Base-by-base conservation (phyloP, 2,113 vertebrate species). In the Numida meleagris region DNA sequence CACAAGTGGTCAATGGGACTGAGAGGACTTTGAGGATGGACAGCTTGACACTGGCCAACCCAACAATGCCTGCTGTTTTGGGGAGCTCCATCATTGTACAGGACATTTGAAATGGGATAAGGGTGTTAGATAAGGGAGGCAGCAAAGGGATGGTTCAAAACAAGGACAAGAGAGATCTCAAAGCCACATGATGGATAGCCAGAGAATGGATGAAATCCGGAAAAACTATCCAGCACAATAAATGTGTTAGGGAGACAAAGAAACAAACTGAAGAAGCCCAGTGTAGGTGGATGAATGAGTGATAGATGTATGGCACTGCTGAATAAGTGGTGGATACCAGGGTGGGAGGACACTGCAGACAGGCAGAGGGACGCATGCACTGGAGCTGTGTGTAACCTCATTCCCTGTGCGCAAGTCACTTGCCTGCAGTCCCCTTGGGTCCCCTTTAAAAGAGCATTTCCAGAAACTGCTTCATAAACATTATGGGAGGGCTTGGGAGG, bases 401-500 rank as follows among this genome's bases (percentile, higher is more conserved):
- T 79, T 77, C 71, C 68, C 5, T 1, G 1, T 38, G 38, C 40
- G 42, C 3, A 0, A 90, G 46, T 79, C 75, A 48, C 48, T 91
- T 53, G 42, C 79, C n/a, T 57, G 31, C 55, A 20, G 14, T 42
- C 31, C 88, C 72, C 73, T 34, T 17, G 66, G 46, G 90, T 50
- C 31, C 46, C 62, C 21, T 91, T 86, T 90, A 61, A 77, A 94
- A 86, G 20, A 61, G 3, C 10, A 27, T 92, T 90, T 87, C 89
- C 83, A 92, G 76, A 92, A 93, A 33, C n/a, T 2, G 16, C 55
- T 85, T 94, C 94, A 91, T 82, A 80, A 94, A 94, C 50, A 86
- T 68, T 59, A 63, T 4, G 0, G 16, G 9, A 15, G 8, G 3
- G 38, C 8, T 63, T 19, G 12, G 86, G 34, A 53, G 21, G 25